Evolutionary conservation across 2,113 vertebrate genomes (phyloP).

Genomic region (Drymodes brunneopygia): DNA sequence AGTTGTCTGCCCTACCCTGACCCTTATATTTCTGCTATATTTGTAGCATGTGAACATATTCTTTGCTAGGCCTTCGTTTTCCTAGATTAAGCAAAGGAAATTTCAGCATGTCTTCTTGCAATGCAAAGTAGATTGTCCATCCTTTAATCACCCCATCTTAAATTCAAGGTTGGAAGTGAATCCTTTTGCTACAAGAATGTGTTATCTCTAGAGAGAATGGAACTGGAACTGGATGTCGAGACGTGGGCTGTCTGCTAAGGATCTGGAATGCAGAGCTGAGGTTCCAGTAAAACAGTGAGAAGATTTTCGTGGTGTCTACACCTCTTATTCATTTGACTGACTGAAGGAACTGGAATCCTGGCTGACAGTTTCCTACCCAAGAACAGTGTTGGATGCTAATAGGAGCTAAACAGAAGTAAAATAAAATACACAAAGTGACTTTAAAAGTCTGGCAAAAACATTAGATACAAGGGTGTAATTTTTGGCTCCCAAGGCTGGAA

Average conservation of each 20-base stretch:
- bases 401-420: neutral
- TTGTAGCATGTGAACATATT: neutral
- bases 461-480: neutral
- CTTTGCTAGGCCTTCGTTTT: neutral
- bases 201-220: neutral
- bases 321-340: neutral
- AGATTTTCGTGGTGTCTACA: neutral
- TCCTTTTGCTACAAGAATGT: neutral
- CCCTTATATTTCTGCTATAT: neutral
- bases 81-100: neutral
- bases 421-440: neutral
- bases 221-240: neutral
- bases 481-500: neutral
- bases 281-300: too few species aligned
- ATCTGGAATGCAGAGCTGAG: neutral
- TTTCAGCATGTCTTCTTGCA: neutral
- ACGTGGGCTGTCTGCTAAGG: neutral
- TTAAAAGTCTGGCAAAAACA: neutral
- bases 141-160: neutral
- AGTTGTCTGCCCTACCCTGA: neutral
- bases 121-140: neutral
- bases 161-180: neutral
- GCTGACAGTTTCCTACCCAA: neutral
- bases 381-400: neutral
- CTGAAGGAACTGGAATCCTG: neutral